Evolutionary conservation across 2,113 vertebrate species (phyloP), one percentile per base, ranked within the genome.

Genomic region (Glaucomys volans): DNA sequence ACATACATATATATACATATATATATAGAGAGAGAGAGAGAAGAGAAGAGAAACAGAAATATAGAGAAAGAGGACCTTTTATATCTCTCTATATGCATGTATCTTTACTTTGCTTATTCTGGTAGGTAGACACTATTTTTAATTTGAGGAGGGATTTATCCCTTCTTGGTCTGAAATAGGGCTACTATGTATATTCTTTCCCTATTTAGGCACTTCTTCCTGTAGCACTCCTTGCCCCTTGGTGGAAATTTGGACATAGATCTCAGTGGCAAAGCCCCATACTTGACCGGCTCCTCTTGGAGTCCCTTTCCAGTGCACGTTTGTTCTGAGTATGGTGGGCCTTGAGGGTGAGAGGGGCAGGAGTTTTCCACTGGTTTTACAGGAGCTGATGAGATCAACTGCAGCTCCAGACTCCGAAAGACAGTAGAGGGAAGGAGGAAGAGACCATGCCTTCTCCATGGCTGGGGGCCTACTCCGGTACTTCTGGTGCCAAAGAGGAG

Each of bases 91-190:
- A 66, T 72, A 16, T 94, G 94, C 72, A 57, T 54, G 77, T 95
- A 91, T 81, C 28, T 94, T 92, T 94, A 30, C 26, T 82, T 94
- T 94, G 35, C 30, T 76, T 91, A n/a, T 83, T 86, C 74, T 71
- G n/a, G 42, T 28, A 85, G 32, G 20, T 32, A 84, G 40, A 83
- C 16, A 82, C 16, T 69, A 54, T 37, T 96, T 92, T 89, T 76
- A 95, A 54, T 66, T 62, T 13, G 50, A 59, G 32, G 13, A 88
- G 26, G 12, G 11, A 17, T 95, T 93, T 35, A n/a, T 4, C 52
- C 11, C 1, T n/a, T 5, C n/a, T 5, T 50, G n/a, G n/a, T 69
- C 59, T 97, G 16, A 80, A 85, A 11, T 30, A 54, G 37, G 17
- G 71, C 44, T 72, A 20, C 47, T 47, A 5, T 42, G 47, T 18